phyloP scores from a whole-genome alignment of 2,888 invertebrate species.

The Sialis lutaria region DNA sequence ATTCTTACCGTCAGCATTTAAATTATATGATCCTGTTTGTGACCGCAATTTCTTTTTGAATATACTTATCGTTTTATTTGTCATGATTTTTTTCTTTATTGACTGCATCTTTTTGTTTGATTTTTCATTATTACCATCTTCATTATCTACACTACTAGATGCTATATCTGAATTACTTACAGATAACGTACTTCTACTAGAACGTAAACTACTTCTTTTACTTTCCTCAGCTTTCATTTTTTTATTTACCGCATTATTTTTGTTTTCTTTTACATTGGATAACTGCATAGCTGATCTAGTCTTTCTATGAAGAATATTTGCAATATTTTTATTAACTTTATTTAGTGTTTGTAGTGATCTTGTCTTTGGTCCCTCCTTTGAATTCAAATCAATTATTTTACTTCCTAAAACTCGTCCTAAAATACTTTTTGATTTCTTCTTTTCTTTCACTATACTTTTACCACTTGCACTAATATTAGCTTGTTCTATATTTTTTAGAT shows the following conservation, averaged over 20 bases:
- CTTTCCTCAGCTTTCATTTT: background rate
- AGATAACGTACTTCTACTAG: too few relatives aligned
- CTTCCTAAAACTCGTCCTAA: slow-evolving; percentile 18
- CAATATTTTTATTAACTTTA: slow-evolving; percentile 2
- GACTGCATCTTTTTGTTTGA: too few relatives aligned
- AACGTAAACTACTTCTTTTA: too few relatives aligned
- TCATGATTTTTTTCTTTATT: too few relatives aligned
- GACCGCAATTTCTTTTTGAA: too few relatives aligned
- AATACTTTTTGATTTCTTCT: background rate
- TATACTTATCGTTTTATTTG: too few relatives aligned
- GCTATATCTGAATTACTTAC: too few relatives aligned
- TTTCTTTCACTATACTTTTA: background rate
- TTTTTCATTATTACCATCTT: too few relatives aligned
- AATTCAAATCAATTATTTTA: slow-evolving; percentile 20
- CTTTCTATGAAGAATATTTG: background rate
- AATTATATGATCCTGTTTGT: too few relatives aligned
- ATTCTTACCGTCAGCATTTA: too few relatives aligned
- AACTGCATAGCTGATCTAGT: background rate
- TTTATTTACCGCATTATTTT: background rate
- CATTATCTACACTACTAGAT: too few relatives aligned
- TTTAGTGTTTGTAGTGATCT: slow-evolving; percentile 1
- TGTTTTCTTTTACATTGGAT: background rate
- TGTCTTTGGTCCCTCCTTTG: slow-evolving; percentile 16
- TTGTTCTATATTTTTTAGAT: background rate
- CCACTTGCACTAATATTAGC: background rate